Evolutionary conservation across 2,113 vertebrate species (phyloP), one percentile per base, ranked within the genome.

Genomic region (Machaerirhynchus nigripectus): DNA sequence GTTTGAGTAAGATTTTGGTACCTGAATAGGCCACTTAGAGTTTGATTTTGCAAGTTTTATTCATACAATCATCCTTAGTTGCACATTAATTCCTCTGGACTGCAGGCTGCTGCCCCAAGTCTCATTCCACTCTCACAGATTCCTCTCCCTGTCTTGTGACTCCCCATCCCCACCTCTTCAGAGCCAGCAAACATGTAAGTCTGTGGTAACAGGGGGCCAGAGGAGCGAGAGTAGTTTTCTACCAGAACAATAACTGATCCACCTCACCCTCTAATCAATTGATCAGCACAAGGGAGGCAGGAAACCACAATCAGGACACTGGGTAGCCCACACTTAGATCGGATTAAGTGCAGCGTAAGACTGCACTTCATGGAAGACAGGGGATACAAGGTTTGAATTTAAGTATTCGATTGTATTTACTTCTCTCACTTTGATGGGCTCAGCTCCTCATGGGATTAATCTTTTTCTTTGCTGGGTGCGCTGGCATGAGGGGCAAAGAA

Each of bases 351-450:
- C 84, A 82, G 37, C 47, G 7, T 64, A 55, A 47, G 20, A 56
- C 52, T 56, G 56, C 44, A 28, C 53, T 87, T 90, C 78, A 83
- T 1, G 53, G 57, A 67, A 76, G 53, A 49, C 4, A 44, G 37
- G 11, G 42, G 35, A 87, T 52, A 64, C 49, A 63, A 60, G 35
- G 61, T 49, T 79, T 79, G 81, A 64, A 71, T 75, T 91, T 47
- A 74, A 84, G 57, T 21, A 87, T 75, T 79, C 52, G 46, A 1
- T 15, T 76, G 53, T 64, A 84, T 87, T 75, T 90, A 92, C 49
- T 69, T 61, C 74, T 86, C 57, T 60, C 61, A 61, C 77, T 87
- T 87, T 69, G 84, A 89, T 53, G 75, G 87, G 77, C 74, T 84
- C 74, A 65, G 68, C 26, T 91, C 26, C 61, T 68, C 0, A 2